Conservation (phyloP, 2,888 invertebrate species). For the Orthosia gothica region DNA sequence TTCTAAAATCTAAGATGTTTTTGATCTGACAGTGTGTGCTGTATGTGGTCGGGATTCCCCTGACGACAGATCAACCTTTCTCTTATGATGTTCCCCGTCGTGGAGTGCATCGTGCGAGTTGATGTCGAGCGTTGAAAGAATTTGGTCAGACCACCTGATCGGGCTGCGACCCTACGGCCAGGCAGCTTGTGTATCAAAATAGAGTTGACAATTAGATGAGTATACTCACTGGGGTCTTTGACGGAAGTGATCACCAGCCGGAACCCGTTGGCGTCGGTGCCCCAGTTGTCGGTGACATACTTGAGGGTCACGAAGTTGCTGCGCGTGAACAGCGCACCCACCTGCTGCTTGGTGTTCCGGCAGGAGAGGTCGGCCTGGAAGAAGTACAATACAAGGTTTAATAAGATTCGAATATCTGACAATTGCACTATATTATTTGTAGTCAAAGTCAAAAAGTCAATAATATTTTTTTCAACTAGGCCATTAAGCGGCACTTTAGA, state of each 20-base stretch:
- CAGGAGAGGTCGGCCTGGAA: conserved; percentile 97
- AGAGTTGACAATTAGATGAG: conserved; percentile 17
- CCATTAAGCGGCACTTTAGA: no score
- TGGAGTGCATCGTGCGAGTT: no score
- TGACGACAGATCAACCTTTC: no score
- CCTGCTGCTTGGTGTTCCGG: conserved; percentile 97
- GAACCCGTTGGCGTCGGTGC: conserved; percentile 97
- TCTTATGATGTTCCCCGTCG: no score
- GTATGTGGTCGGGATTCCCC: background rate
- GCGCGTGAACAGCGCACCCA: conserved; percentile 97
- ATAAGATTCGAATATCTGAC: background rate
- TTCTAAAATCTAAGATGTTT: background rate
- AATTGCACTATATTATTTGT: no score
- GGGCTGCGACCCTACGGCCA: no score
- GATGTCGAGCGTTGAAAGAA: no score
- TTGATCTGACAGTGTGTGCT: background rate
- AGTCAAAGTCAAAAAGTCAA: no score
- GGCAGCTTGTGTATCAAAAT: background rate
- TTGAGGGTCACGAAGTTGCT: conserved; percentile 98
- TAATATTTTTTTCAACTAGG: no score
- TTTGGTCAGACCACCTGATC: no score
- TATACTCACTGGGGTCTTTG: conserved; percentile 97
- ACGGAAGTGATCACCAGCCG: conserved; percentile 98
- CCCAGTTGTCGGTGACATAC: conserved; percentile 98
- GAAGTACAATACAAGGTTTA: conserved; percentile 56